These are phyloP conservation scores for Zophobas morio DNA, from an alignment of 1,140 invertebrate genomes.

Conservation along the genomic window DNA sequence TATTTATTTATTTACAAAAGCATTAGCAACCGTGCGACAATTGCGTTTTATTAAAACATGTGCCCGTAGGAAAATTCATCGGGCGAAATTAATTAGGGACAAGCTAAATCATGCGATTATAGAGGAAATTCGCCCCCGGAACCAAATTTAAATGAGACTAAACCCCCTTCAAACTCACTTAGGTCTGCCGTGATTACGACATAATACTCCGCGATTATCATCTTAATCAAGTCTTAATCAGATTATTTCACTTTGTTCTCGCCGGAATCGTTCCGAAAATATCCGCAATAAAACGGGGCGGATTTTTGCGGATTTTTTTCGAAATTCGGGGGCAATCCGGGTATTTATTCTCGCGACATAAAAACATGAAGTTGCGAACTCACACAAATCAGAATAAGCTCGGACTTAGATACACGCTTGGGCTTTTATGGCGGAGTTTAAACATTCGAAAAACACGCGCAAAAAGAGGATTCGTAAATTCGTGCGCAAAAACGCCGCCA, in stretches of 20 bases:
- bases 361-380: not conserved
- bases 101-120: constrained; percentile 40
- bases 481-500: not conserved
- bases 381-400: not conserved
- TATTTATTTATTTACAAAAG: too few relatives aligned
- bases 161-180: constrained; percentile 40
- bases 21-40: too few relatives aligned
- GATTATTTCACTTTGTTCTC: constrained; percentile 39
- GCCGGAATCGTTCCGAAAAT: constrained; percentile 1
- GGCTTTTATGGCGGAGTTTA: not conserved
- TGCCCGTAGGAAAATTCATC: constrained; percentile 20
- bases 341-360: not conserved
- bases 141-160: constrained; percentile 29
- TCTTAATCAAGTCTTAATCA: constrained; percentile 39
- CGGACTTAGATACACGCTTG: not conserved
- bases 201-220: constrained; percentile 34
- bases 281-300: not conserved
- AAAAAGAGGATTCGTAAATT: too few relatives aligned
- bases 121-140: constrained; percentile 28
- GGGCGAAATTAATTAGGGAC: constrained; percentile 30
- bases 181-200: constrained; percentile 37
- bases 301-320: too few relatives aligned
- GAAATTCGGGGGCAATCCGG: too few relatives aligned
- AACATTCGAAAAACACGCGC: too few relatives aligned
- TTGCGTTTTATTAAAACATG: not conserved